Evolutionary conservation across 2,888 invertebrate genomes (phyloP).

Genomic region (Dione vanillae): DNA sequence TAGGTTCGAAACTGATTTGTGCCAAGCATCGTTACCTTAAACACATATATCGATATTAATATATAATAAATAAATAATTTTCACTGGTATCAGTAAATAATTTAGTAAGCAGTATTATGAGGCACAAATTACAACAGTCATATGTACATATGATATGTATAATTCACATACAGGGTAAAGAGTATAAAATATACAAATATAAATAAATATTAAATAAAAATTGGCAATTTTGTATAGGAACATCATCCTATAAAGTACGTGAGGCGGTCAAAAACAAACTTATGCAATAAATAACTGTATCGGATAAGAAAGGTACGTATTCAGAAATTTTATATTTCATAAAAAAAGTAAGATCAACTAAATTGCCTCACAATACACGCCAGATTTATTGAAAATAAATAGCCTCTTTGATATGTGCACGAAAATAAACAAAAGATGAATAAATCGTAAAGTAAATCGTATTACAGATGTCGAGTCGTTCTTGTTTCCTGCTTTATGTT

Average conservation of each 20-base stretch:
- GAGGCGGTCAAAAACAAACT: slow-evolving; percentile 84
- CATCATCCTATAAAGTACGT: slow-evolving; percentile 82
- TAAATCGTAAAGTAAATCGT: slow-evolving; percentile 26
- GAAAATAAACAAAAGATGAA: slow-evolving; percentile 23
- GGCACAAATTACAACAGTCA: neutral
- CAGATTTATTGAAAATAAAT: slow-evolving; percentile 57
- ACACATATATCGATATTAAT: no score
- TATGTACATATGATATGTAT: slow-evolving; percentile 2
- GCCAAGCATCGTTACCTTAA: no score
- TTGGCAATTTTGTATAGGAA: slow-evolving; percentile 81
- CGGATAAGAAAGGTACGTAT: slow-evolving; percentile 80
- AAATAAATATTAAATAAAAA: slow-evolving; percentile 71
- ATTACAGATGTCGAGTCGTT: neutral
- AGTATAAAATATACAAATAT: slow-evolving; percentile 27
- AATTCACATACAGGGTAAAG: neutral
- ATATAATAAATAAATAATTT: no score
- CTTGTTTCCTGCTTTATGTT: neutral
- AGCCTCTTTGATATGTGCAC: slow-evolving; percentile 19
- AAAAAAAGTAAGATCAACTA: slow-evolving; percentile 78
- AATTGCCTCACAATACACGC: slow-evolving; percentile 72
- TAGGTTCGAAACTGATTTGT: no score
- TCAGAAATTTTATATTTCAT: slow-evolving; percentile 81
- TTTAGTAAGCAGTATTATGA: no score
- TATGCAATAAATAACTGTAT: slow-evolving; percentile 82
- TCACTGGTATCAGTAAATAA: no score